These are phyloP conservation scores for Dicyrtoma fusca DNA, from an alignment of 2,888 invertebrate genomes.

Conservation along the genomic window DNA sequence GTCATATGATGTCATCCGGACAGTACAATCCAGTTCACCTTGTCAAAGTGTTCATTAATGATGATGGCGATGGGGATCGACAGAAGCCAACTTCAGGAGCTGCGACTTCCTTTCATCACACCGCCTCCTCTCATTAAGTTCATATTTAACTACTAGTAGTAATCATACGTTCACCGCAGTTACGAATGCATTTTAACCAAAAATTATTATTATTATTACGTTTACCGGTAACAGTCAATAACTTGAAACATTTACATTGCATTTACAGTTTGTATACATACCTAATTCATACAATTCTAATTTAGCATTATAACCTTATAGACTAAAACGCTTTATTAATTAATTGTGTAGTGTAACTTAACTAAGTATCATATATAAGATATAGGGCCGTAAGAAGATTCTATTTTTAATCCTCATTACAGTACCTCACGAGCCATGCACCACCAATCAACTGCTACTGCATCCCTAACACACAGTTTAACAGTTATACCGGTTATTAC, in stretches of 20 bases:
- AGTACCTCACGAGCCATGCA: no score
- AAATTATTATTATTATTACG: background rate
- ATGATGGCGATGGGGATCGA: slow-evolving; percentile 34
- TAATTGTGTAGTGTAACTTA: background rate
- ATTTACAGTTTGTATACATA: slow-evolving; percentile 7
- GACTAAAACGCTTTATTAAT: background rate
- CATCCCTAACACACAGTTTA: no score
- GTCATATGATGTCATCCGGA: slow-evolving; percentile 44
- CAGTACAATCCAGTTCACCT: slow-evolving; percentile 49
- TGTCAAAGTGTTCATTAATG: slow-evolving; percentile 48
- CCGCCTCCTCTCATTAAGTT: slow-evolving; percentile 18
- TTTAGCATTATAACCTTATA: background rate
- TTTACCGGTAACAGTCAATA: background rate
- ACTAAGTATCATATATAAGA: background rate
- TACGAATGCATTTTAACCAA: background rate
- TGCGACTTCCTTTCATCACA: slow-evolving; percentile 20
- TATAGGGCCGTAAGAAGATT: no score
- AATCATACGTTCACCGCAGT: background rate
- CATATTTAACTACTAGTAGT: slow-evolving; percentile 7
- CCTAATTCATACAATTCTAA: background rate
- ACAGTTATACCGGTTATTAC: no score
- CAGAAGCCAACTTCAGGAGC: slow-evolving; percentile 13
- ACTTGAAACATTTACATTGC: background rate
- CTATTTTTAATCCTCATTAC: no score
- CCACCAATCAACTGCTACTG: no score